phyloP scores from a whole-genome alignment of 2,797 vertebrate species.

The Mastacembelus armatus region DNA sequence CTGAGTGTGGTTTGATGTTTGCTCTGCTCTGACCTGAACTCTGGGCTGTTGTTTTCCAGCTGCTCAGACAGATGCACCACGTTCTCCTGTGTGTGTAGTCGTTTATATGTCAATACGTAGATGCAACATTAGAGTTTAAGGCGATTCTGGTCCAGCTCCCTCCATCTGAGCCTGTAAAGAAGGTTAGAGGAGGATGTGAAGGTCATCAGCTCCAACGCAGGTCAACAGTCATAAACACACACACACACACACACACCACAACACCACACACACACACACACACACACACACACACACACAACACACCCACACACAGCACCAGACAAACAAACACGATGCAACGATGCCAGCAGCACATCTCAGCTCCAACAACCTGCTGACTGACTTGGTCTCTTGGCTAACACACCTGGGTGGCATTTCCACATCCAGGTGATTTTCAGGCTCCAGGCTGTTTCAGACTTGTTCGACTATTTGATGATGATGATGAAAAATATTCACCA shows the following conservation, averaged over 20 bases:
- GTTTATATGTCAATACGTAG: slow-evolving; percentile 23
- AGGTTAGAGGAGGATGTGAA: slow-evolving; percentile 62
- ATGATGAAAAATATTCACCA: slow-evolving; percentile 49
- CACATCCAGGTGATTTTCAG: slow-evolving; percentile 29
- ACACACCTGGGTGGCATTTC: slow-evolving; percentile 6
- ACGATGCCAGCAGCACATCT: no score
- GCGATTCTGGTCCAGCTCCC: slow-evolving; percentile 36
- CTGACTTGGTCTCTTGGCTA: not conserved
- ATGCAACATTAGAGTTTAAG: slow-evolving; percentile 24
- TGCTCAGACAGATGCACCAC: no score
- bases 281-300: no score
- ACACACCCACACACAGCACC: no score
- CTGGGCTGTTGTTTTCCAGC: no score
- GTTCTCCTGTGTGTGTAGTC: no score
- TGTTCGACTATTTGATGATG: slow-evolving; percentile 44
- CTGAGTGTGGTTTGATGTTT: no score
- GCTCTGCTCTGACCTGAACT: no score
- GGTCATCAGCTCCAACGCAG: slow-evolving; percentile 56
- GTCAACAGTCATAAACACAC: slow-evolving; percentile 61
- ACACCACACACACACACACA: no score
- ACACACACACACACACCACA: not conserved
- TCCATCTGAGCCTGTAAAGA: no score
- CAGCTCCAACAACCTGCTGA: not conserved
- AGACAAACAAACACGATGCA: no score
- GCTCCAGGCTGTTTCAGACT: no score